Conservation (phyloP, 2,888 invertebrate species). For the Synergus itoensis region DNA sequence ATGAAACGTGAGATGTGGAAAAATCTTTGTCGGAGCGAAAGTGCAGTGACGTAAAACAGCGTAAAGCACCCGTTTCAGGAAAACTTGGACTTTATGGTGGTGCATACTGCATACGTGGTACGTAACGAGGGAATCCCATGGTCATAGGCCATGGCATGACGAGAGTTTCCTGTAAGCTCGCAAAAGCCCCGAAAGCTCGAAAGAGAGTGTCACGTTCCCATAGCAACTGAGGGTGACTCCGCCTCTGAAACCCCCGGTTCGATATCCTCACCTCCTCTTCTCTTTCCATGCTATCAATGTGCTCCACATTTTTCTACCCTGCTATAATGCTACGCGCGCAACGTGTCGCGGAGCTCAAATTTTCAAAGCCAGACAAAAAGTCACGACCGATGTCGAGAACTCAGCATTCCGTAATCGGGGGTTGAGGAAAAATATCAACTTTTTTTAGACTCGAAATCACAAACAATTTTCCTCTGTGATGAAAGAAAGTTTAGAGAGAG, state of each 20-base stretch:
- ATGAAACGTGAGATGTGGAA: constrained; percentile 17
- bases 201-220: constrained; percentile 76
- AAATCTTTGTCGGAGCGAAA: constrained; percentile 30
- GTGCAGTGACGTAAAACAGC: constrained; percentile 36
- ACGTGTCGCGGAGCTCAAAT: constrained; percentile 49
- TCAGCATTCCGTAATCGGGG: neutral
- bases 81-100: constrained; percentile 47
- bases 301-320: constrained; percentile 70
- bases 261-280: constrained; percentile 71
- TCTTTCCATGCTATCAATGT: constrained; percentile 63
- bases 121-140: constrained; percentile 51
- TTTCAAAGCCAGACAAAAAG: constrained; percentile 44
- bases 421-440: constrained; percentile 3
- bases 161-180: constrained; percentile 59
- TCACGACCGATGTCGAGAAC: constrained; percentile 21
- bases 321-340: constrained; percentile 47
- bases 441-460: neutral
- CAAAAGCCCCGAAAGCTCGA: constrained; percentile 70
- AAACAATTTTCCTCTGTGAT: neutral
- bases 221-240: constrained; percentile 75
- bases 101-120: constrained; percentile 36
- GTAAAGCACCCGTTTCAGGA: constrained; percentile 34
- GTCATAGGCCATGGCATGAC: constrained; percentile 55
- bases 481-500: too few species aligned
- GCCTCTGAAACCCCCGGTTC: constrained; percentile 74